Conservation (phyloP, 2,888 invertebrate genomes). For the Stramonita haemastoma region DNA sequence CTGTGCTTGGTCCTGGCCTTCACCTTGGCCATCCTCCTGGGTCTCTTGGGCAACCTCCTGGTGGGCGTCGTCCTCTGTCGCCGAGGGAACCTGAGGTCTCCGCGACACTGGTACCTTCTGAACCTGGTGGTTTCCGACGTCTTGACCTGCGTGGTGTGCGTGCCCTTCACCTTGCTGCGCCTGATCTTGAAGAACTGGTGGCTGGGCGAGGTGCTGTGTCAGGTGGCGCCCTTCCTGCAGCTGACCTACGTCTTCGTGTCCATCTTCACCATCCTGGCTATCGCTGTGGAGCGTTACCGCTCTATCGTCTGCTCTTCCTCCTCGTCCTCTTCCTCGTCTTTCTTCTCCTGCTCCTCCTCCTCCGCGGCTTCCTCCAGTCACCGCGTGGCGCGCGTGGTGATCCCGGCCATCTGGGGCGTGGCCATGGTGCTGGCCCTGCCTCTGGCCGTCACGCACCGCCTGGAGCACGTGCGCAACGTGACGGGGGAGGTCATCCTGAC, state of each 20-base stretch:
- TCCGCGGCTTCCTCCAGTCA: constrained; percentile 33
- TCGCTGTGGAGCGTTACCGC: constrained; percentile 60
- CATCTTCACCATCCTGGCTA: constrained; percentile 59
- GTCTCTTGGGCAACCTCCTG: constrained; percentile 57
- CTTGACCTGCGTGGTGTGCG: constrained; percentile 66
- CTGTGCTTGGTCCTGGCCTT: constrained; percentile 48
- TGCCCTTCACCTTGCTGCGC: constrained; percentile 70
- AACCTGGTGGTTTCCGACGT: constrained; percentile 71
- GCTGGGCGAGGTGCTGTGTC: constrained; percentile 66
- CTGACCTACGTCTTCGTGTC: constrained; percentile 60
- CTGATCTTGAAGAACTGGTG: constrained; percentile 69
- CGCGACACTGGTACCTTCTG: constrained; percentile 65
- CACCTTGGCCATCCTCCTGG: constrained; percentile 44
- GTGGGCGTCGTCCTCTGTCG: constrained; percentile 54
- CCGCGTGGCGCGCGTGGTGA: constrained; percentile 43
- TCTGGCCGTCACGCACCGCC: constrained; percentile 52
- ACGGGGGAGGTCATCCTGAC: constrained; percentile 73
- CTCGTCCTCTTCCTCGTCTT: constrained; percentile 25
- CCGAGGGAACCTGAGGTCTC: constrained; percentile 50
- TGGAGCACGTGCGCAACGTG: constrained; percentile 43
- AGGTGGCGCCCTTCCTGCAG: constrained; percentile 63
- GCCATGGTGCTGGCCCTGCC: constrained; percentile 55
- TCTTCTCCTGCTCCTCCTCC: constrained; percentile 45
- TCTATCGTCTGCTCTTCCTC: constrained; percentile 54
- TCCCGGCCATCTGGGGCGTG: constrained; percentile 54